Percentiles rank a stretch among this genome's conserved stretches.
Conservation (phyloP, 2,113 vertebrate species). For the Blennius ocellaris region DNA sequence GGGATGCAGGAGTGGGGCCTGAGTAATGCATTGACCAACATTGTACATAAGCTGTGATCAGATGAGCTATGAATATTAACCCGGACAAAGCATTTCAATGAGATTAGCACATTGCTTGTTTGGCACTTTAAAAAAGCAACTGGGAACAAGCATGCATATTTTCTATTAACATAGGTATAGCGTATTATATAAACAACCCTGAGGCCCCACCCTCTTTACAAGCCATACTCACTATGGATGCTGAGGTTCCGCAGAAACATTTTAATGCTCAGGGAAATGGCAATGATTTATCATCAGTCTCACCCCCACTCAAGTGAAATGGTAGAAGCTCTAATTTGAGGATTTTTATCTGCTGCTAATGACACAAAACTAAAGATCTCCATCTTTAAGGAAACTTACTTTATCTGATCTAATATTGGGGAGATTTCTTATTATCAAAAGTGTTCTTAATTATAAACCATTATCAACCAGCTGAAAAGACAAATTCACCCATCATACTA, state of each 20-base stretch:
- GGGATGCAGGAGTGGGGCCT: conserved; percentile 49
- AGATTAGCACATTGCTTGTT: conserved; percentile 49
- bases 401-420: neutral
- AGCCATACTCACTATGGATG: conserved; percentile 15
- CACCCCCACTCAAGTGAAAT: conserved; percentile 8
- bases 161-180: conserved; percentile 66
- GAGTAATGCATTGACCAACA: conserved; percentile 67
- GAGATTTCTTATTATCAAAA: neutral
- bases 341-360: conserved; percentile 16
- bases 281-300: conserved; percentile 12
- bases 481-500: neutral
- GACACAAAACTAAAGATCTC: conserved; percentile 3
- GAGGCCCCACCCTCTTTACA: conserved; percentile 15
- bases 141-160: conserved; percentile 53
- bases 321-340: conserved; percentile 18
- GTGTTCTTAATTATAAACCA: neutral
- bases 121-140: conserved; percentile 52
- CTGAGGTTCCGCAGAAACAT: conserved; percentile 10
- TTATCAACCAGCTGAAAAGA: neutral
- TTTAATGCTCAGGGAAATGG: neutral
- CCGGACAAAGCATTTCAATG: conserved; percentile 55
- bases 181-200: conserved; percentile 50
- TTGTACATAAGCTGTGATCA: conserved; percentile 68
- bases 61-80: conserved; percentile 72
- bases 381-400: neutral